Evolutionary conservation across 2,888 invertebrate genomes (phyloP).

Genomic region (Zaprionus obscuricornis): DNA sequence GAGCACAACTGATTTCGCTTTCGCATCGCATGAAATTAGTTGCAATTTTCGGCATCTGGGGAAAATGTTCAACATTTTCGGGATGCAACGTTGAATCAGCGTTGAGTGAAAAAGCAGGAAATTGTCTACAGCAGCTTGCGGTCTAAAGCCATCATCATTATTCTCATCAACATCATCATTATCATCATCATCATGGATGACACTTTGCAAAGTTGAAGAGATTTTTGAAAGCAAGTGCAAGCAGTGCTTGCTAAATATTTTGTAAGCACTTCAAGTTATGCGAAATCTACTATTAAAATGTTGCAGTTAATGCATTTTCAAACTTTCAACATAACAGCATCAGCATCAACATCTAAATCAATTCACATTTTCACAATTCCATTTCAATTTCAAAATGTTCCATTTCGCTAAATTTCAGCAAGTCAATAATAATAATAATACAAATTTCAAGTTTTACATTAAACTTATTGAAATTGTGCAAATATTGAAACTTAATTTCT

Average conservation of each 20-base stretch:
- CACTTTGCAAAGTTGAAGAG: conserved; percentile 53
- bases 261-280: conserved; percentile 38
- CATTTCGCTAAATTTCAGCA: neutral
- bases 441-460: no score
- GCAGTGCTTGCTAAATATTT: conserved; percentile 54
- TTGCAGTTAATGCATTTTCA: conserved; percentile 23
- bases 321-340: conserved; percentile 5
- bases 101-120: conserved; percentile 36
- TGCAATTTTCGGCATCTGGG: conserved; percentile 72
- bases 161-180: conserved; percentile 16
- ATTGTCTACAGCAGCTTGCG: conserved; percentile 67
- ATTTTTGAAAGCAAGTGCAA: conserved; percentile 37
- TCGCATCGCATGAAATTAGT: conserved; percentile 63
- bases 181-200: conserved; percentile 36
- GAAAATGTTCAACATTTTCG: conserved; percentile 58
- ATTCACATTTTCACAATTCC: neutral
- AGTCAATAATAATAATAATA: no score
- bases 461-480: no score
- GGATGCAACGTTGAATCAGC: conserved; percentile 26
- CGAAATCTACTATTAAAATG: conserved; percentile 25
- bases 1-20: conserved; percentile 59
- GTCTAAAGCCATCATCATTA: conserved; percentile 38
- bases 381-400: neutral
- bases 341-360: no score
- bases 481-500: no score